These are phyloP conservation scores for Oreocharis arfaki DNA, from an alignment of 2,113 vertebrate species.

Conservation along the genomic window DNA sequence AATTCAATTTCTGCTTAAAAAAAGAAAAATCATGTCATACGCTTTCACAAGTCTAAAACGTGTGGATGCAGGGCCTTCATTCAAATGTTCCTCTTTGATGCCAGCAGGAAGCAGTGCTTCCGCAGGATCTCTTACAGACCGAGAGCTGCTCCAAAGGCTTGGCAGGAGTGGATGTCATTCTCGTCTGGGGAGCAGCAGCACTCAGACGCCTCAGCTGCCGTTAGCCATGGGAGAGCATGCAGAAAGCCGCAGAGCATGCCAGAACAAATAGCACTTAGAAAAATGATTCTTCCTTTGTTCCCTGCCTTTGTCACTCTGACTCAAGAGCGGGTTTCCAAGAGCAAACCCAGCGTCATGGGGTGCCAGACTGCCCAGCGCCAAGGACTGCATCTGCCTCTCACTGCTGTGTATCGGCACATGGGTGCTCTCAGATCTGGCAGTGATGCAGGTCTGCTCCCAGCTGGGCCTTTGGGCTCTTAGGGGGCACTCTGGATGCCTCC, in stretches of 20 bases:
- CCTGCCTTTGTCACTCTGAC: background rate
- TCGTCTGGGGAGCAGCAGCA: background rate
- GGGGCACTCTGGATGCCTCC: background rate
- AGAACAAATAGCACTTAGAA: constrained; percentile 41
- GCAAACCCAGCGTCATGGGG: background rate
- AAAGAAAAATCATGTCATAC: background rate
- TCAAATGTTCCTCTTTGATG: constrained; percentile 15
- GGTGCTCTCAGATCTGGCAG: fast-evolving
- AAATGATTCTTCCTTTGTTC: constrained; percentile 40
- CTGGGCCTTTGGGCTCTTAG: background rate
- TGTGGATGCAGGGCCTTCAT: background rate
- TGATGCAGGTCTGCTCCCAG: background rate
- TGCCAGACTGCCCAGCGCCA: background rate
- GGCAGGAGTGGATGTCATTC: background rate
- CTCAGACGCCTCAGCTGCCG: background rate
- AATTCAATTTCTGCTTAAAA: background rate
- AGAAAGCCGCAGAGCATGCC: background rate
- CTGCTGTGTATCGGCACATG: fast-evolving
- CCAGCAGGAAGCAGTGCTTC: constrained; percentile 40
- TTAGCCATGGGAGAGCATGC: background rate
- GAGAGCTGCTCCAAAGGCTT: background rate
- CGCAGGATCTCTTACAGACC: background rate
- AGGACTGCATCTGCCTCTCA: background rate
- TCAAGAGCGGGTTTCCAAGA: background rate
- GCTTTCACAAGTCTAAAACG: background rate